phyloP scores from a whole-genome alignment of 2,113 vertebrate genomes.

The Steatornis caripensis region DNA sequence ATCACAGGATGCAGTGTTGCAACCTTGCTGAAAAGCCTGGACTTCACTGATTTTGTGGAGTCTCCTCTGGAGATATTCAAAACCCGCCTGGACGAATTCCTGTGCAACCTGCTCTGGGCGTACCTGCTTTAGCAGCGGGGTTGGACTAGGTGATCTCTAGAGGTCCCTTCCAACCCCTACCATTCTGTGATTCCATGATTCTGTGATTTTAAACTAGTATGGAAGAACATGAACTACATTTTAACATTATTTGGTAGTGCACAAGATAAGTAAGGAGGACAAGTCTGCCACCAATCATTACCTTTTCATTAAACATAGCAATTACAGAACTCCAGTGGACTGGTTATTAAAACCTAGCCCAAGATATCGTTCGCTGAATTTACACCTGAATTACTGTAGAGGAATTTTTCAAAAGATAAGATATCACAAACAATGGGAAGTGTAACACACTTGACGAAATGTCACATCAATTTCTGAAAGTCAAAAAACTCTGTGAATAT shows the following conservation, averaged over 20 bases:
- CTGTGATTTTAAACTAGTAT: not conserved
- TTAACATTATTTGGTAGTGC: not conserved
- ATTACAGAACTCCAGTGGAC: not conserved
- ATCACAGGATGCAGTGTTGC: not conserved
- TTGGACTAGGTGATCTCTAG: too few species aligned
- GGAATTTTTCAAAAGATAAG: not conserved
- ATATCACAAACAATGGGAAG: not conserved
- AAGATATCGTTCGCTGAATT: not conserved
- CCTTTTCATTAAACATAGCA: not conserved
- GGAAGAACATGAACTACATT: not conserved
- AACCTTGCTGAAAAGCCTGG: not conserved
- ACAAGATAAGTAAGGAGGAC: not conserved
- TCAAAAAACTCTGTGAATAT: not conserved
- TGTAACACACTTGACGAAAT: not conserved
- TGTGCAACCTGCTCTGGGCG: too few species aligned
- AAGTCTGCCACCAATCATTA: not conserved
- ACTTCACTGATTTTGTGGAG: too few species aligned
- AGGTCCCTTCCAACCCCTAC: too few species aligned
- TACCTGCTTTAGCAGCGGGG: not conserved
- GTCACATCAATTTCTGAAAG: not conserved
- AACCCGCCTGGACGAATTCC: too few species aligned
- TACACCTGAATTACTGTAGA: not conserved
- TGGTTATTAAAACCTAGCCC: not conserved
- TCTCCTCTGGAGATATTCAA: too few species aligned
- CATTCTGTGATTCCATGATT: too few species aligned